These are phyloP conservation scores for Falco rusticolus DNA, from an alignment of 2,797 vertebrate species.

Conservation along the genomic window DNA sequence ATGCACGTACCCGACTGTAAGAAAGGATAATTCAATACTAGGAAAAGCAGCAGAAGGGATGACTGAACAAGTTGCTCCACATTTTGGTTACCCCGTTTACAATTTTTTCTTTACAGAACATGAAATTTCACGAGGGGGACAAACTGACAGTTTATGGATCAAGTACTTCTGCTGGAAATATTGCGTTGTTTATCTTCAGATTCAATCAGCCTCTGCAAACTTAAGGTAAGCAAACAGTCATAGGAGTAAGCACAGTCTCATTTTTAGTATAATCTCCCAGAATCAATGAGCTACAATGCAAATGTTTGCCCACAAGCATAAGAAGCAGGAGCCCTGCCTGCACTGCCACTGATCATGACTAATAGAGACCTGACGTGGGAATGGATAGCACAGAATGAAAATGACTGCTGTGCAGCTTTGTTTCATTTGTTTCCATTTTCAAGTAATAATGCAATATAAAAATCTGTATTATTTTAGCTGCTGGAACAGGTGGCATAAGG, in stretches of 20 bases:
- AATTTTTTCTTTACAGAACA: neutral
- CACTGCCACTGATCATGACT: neutral
- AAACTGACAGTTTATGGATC: neutral
- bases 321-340: neutral
- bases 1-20: fast-evolving
- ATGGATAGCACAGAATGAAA: neutral
- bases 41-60: neutral
- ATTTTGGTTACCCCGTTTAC: neutral
- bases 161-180: neutral
- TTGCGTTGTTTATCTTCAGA: neutral
- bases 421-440: constrained; percentile 20
- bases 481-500: neutral
- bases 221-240: neutral
- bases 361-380: neutral
- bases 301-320: neutral
- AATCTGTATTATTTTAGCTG: neutral
- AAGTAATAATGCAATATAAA: neutral
- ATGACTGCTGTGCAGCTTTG: neutral
- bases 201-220: constrained; percentile 8
- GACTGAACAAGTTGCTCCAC: neutral
- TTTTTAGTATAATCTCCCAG: neutral
- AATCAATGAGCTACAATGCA: neutral
- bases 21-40: neutral
- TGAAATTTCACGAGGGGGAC: neutral
- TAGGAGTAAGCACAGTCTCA: neutral